A percentile compares a stretch with the other conserved stretches of the same genome.
These are phyloP conservation scores for Odontophorus gujanensis DNA, from an alignment of 2,113 vertebrate species.

Conservation along the genomic window DNA sequence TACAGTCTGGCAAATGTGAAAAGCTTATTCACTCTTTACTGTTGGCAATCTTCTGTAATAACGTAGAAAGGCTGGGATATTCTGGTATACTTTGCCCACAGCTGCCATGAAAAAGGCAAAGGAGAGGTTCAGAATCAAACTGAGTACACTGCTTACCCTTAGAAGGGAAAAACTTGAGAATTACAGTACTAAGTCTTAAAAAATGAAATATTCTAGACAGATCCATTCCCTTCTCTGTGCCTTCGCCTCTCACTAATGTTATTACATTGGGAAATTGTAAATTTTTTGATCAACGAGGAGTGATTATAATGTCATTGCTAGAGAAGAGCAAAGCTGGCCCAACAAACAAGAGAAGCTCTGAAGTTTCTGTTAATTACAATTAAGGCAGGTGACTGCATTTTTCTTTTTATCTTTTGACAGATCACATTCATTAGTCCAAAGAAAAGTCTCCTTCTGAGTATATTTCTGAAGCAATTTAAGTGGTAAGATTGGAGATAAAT, in stretches of 20 bases:
- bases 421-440: slow-evolving; percentile 89
- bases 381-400: not conserved
- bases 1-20: not conserved
- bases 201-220: not conserved
- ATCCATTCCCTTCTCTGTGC: not conserved
- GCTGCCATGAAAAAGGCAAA: not conserved
- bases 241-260: not conserved
- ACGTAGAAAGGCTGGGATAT: not conserved
- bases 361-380: not conserved
- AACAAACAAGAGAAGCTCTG: not conserved
- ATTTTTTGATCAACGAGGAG: not conserved
- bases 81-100: not conserved
- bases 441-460: slow-evolving; percentile 92
- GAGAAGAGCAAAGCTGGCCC: accelerated
- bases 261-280: not conserved
- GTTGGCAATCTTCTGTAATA: not conserved
- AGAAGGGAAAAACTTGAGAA: not conserved
- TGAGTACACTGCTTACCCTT: not conserved
- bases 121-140: not conserved
- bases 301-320: not conserved
- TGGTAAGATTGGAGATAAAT: slow-evolving; percentile 80
- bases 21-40: not conserved
- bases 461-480: slow-evolving; percentile 94
- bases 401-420: slow-evolving; percentile 64
- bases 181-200: not conserved